Evolutionary conservation across 2,888 invertebrate species (phyloP).

Genomic region (Diogma glabrata): DNA sequence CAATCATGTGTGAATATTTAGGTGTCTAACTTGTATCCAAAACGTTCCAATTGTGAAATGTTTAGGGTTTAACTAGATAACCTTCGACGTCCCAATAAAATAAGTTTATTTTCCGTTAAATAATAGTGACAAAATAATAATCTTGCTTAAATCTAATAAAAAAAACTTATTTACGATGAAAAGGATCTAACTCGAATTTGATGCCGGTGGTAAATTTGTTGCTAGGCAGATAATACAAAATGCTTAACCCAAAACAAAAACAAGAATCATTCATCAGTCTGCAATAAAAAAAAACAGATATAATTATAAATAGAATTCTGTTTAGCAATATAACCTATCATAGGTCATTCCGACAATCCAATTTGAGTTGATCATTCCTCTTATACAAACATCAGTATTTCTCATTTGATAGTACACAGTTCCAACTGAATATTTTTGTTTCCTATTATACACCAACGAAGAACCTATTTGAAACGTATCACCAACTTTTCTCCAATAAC

Average conservation of each 20-base stretch:
- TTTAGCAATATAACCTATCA: constrained; percentile 24
- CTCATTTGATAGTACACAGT: constrained; percentile 34
- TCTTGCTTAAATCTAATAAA: no score
- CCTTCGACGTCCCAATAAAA: no score
- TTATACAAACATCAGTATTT: constrained; percentile 27
- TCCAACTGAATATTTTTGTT: constrained; percentile 28
- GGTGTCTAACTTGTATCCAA: no score
- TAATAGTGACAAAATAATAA: no score
- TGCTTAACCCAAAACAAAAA: constrained; percentile 29
- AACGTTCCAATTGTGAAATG: no score
- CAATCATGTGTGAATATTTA: no score
- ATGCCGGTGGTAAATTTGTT: constrained; percentile 34
- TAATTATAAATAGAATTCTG: background rate
- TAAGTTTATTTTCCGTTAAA: no score
- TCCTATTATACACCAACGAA: constrained; percentile 23
- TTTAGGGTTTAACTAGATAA: no score
- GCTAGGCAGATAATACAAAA: constrained; percentile 28
- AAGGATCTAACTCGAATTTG: constrained; percentile 31
- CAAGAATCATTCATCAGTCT: constrained; percentile 28
- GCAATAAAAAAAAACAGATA: constrained; percentile 12
- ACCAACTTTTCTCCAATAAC: constrained; percentile 34
- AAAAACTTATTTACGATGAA: no score
- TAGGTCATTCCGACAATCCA: constrained; percentile 33
- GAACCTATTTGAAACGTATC: constrained; percentile 31
- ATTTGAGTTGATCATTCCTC: constrained; percentile 33